Percentiles rank a stretch among this genome's conserved stretches.
Evolutionary conservation across 1,140 invertebrate genomes (phyloP).

Genomic region (Dryas iulia): DNA sequence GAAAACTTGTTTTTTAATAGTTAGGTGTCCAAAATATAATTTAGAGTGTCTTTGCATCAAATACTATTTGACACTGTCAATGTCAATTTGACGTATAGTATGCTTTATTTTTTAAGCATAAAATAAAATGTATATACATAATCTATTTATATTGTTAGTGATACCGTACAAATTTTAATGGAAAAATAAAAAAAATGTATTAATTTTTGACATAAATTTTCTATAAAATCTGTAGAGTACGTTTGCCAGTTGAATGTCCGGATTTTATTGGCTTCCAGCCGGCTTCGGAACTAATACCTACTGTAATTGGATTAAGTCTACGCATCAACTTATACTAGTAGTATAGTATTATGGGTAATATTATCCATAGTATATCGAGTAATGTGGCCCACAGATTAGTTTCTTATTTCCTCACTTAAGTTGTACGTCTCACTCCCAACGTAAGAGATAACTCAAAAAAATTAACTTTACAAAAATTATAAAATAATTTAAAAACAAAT

Average conservation of each 20-base stretch:
- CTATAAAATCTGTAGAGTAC: constrained; percentile 5
- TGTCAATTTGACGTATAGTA: too few species aligned
- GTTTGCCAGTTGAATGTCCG: constrained; percentile 34
- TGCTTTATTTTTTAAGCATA: too few species aligned
- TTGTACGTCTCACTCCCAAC: not conserved
- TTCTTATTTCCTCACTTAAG: not conserved
- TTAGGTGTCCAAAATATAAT: not conserved
- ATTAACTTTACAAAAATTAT: too few species aligned
- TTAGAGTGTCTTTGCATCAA: not conserved
- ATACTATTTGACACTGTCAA: not conserved
- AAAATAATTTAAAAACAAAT: too few species aligned
- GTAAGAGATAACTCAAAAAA: not conserved
- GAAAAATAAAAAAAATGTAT: too few species aligned
- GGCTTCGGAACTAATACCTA: constrained; percentile 12
- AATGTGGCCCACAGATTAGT: not conserved
- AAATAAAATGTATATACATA: too few species aligned
- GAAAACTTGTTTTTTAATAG: not conserved
- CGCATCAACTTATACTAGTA: constrained; percentile 11
- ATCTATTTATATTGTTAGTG: too few species aligned
- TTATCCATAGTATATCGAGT: not conserved
- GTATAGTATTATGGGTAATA: not conserved
- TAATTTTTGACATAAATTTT: too few species aligned
- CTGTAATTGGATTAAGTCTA: constrained; percentile 33
- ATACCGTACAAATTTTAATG: too few species aligned
- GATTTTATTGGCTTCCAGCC: constrained; percentile 42